phyloP scores from a whole-genome alignment of 2,113 vertebrate genomes.

The Gasterosteus nipponicus region DNA sequence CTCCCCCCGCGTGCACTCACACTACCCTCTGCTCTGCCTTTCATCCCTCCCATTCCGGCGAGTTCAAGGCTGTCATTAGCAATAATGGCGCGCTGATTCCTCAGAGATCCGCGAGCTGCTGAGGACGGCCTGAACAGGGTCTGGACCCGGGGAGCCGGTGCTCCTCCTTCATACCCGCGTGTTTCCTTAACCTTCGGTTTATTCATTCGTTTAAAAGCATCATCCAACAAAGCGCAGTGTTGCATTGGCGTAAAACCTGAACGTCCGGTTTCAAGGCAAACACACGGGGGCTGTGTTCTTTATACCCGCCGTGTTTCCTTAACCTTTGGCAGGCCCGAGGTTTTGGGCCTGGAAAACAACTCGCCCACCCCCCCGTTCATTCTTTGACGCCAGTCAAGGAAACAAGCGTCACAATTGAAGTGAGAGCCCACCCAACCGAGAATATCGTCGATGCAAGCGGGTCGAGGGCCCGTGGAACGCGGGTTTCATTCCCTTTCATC shows the following conservation, averaged over 20 bases:
- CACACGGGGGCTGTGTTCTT: constrained; percentile 54
- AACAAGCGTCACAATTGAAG: constrained; percentile 55
- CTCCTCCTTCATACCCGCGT: background rate
- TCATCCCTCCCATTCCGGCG: constrained; percentile 26
- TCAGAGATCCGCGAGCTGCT: constrained; percentile 1
- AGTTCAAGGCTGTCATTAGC: constrained; percentile 52
- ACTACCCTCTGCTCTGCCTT: constrained; percentile 21
- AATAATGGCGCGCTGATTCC: constrained; percentile 35
- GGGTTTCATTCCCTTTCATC: constrained; percentile 29
- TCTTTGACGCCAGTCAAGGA: constrained; percentile 62
- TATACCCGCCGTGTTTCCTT: constrained; percentile 61
- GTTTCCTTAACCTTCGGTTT: too few relatives aligned
- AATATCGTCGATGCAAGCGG: constrained; percentile 41
- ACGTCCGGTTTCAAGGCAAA: constrained; percentile 56
- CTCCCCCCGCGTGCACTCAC: background rate
- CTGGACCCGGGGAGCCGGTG: constrained; percentile 31
- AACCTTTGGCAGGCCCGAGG: constrained; percentile 65
- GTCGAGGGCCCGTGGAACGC: constrained; percentile 34
- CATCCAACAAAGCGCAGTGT: background rate
- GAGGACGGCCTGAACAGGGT: constrained; percentile 60
- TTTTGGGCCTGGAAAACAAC: constrained; percentile 54
- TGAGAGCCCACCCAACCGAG: constrained; percentile 61
- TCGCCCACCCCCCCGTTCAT: constrained; percentile 42
- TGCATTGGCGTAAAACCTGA: constrained; percentile 3
- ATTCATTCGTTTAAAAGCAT: too few relatives aligned